These are phyloP conservation scores for Xanthorhoe designata DNA, from an alignment of 2,888 invertebrate genomes.

Conservation along the genomic window DNA sequence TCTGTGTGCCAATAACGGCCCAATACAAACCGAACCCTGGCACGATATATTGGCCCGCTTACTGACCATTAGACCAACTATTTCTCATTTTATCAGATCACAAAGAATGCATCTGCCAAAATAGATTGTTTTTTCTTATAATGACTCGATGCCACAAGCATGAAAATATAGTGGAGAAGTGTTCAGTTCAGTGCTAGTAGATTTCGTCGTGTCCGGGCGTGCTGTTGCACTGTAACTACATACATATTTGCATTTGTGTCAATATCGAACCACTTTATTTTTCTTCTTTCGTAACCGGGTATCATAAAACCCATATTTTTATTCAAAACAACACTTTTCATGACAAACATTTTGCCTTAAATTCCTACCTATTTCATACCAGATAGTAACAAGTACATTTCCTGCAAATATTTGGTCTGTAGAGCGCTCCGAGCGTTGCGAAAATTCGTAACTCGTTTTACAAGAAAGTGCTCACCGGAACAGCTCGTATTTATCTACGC, in stretches of 20 bases:
- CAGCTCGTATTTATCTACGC: conserved; percentile 10
- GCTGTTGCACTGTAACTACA: conserved; percentile 58
- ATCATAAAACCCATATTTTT: conserved; percentile 10
- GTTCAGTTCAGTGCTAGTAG: conserved; percentile 20
- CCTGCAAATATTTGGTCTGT: conserved; percentile 21
- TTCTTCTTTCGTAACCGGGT: conserved; percentile 48
- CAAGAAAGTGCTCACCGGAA: conserved; percentile 2
- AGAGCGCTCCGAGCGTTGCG: conserved; percentile 9
- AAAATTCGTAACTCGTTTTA: conserved; percentile 7
- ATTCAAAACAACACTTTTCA: conserved; percentile 11
- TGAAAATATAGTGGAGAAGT: conserved; percentile 6
- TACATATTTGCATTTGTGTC: conserved; percentile 68
- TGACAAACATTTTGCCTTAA: conserved; percentile 6
- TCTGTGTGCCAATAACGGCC: conserved; percentile 36
- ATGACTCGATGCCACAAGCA: neutral
- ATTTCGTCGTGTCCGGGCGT: conserved; percentile 55
- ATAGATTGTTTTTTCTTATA: conserved; percentile 1
- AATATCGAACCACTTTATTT: conserved; percentile 62
- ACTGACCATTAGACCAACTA: conserved; percentile 24
- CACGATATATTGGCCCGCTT: conserved; percentile 33
- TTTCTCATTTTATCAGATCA: conserved; percentile 30
- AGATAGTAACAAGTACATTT: conserved; percentile 5
- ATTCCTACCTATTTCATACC: neutral
- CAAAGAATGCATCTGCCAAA: conserved; percentile 14
- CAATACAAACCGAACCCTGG: conserved; percentile 30